Conservation (phyloP, 1,140 invertebrate species). For the Pygmarrhopalites habei region DNA sequence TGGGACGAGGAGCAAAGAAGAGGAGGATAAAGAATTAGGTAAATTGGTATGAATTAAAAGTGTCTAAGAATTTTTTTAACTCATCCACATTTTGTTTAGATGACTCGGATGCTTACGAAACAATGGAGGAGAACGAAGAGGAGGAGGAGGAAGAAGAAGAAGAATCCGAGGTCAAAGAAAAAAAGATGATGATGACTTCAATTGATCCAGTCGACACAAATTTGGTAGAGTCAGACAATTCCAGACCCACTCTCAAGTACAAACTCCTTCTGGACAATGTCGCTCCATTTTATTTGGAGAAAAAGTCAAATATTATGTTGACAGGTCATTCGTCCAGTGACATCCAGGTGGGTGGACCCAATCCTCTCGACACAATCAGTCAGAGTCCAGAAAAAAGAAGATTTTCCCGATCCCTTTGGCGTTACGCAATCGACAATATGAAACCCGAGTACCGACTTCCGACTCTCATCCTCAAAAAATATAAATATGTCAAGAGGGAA, state of each 20-base stretch:
- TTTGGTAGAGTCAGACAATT: not conserved
- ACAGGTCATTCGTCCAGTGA: not conserved
- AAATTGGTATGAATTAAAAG: not conserved
- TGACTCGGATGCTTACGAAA: not conserved
- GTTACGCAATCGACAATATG: constrained; percentile 8
- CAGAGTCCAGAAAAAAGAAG: not conserved
- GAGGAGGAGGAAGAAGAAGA: not conserved
- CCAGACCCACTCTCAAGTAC: not conserved
- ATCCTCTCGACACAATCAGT: too few species aligned
- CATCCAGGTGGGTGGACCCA: not conserved
- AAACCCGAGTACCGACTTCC: constrained; percentile 20
- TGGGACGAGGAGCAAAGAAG: not conserved
- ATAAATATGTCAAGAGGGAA: constrained; percentile 11
- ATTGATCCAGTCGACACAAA: too few species aligned
- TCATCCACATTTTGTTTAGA: not conserved
- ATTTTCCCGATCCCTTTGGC: constrained; percentile 11
- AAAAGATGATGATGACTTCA: not conserved
- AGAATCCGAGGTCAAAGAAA: not conserved
- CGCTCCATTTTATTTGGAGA: not conserved
- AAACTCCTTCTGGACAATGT: constrained; percentile 5
- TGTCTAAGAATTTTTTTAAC: not conserved
- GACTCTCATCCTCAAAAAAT: constrained; percentile 21
- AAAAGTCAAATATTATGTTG: too few species aligned
- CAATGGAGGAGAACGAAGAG: not conserved
- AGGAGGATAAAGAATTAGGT: not conserved